These are phyloP conservation scores for Entomyzon cyanotis DNA, from an alignment of 2,113 vertebrate species.

Conservation along the genomic window DNA sequence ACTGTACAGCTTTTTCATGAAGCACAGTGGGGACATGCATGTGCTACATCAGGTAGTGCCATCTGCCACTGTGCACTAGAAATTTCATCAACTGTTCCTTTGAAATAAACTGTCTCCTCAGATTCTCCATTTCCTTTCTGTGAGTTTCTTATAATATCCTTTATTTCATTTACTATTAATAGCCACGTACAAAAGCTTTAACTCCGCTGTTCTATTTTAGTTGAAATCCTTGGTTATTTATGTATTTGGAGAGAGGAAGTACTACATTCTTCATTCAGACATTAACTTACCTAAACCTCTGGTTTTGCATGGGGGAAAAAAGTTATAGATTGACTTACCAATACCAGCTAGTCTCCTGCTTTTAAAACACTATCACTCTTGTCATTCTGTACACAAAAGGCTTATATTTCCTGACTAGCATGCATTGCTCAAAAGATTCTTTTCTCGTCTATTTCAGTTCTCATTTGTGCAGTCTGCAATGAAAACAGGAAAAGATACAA, in stretches of 20 bases:
- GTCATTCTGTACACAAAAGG: neutral
- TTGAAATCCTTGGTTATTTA: neutral
- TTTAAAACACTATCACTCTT: neutral
- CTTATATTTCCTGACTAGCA: neutral
- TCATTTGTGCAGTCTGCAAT: neutral
- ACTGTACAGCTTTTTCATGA: neutral
- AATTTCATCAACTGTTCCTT: neutral
- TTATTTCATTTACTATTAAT: neutral
- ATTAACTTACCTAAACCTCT: neutral
- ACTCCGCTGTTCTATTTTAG: neutral
- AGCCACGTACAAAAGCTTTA: neutral
- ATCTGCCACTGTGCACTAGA: neutral
- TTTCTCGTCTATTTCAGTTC: conserved; percentile 8
- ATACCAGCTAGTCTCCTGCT: neutral
- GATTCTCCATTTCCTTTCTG: neutral
- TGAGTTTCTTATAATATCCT: neutral
- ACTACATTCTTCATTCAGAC: neutral
- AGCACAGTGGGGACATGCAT: fast-evolving
- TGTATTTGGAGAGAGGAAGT: neutral
- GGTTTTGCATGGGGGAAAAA: neutral
- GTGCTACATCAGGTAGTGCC: neutral
- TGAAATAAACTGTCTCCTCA: neutral
- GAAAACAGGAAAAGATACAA: neutral
- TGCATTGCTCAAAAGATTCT: neutral
- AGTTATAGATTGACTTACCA: neutral